Evolutionary conservation across 2,888 invertebrate genomes (phyloP).

Genomic region (Morinoia aosen): DNA sequence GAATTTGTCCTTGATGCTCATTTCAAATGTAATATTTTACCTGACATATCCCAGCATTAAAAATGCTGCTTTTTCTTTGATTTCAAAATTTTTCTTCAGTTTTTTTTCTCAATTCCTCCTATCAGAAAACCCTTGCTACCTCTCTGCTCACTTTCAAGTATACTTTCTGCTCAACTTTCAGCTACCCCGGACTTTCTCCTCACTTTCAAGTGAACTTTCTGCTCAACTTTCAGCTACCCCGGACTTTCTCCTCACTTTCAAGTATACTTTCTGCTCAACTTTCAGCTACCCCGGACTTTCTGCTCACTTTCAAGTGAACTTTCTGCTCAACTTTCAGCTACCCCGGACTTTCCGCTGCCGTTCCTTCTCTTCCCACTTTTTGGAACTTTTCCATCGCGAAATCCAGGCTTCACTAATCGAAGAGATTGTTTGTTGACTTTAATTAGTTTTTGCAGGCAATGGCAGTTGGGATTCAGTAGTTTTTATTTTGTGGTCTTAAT

Average conservation of each 20-base stretch:
- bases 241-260: not conserved
- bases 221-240: not conserved
- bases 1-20: no score
- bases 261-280: not conserved
- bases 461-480: not conserved
- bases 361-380: not conserved
- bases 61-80: no score
- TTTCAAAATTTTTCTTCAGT: no score
- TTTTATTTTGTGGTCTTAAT: not conserved
- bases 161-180: not conserved
- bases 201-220: not conserved
- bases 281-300: not conserved
- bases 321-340: not conserved
- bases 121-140: no score
- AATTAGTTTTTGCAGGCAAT: constrained; percentile 22
- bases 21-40: no score
- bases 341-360: not conserved
- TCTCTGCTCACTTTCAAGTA: not conserved
- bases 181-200: not conserved
- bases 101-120: no score
- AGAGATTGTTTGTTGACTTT: constrained; percentile 43
- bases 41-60: no score
- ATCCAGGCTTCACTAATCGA: not conserved
- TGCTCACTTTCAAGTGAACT: not conserved
- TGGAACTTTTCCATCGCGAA: not conserved